Conservation (phyloP, 2,888 invertebrate species). For the Eurytoma adleriae region DNA sequence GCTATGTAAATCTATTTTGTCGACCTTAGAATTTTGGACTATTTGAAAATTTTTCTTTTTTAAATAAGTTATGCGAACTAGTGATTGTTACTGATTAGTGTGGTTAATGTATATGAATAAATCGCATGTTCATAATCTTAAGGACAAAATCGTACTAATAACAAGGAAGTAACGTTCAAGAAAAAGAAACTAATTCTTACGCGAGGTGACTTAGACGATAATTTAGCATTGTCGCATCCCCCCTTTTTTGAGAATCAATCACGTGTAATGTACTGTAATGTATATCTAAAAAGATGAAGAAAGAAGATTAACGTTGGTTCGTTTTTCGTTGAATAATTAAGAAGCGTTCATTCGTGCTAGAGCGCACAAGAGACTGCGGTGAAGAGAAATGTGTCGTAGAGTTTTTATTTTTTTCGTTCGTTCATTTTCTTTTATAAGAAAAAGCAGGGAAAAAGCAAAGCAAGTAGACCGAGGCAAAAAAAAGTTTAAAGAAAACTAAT, state of each 20-base stretch:
- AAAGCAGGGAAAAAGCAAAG: slow-evolving; percentile 19
- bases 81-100: slow-evolving; percentile 15
- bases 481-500: slow-evolving; percentile 49
- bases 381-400: slow-evolving; percentile 21
- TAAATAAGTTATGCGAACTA: slow-evolving; percentile 5
- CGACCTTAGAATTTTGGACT: slow-evolving; percentile 15
- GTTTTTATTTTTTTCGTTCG: slow-evolving; percentile 31
- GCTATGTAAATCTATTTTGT: slow-evolving; percentile 22
- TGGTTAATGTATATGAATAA: slow-evolving; percentile 34
- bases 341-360: slow-evolving; percentile 52
- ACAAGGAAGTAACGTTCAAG: slow-evolving; percentile 20
- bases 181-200: slow-evolving; percentile 35
- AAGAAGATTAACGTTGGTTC: slow-evolving; percentile 27
- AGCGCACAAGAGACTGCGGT: slow-evolving; percentile 52
- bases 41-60: slow-evolving; percentile 38
- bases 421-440: slow-evolving; percentile 16
- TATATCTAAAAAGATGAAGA: slow-evolving; percentile 43
- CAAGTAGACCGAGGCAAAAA: slow-evolving; percentile 36
- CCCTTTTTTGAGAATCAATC: slow-evolving; percentile 25
- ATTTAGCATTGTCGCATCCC: slow-evolving; percentile 30
- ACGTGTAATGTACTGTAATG: slow-evolving; percentile 54
- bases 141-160: slow-evolving; percentile 16
- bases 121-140: slow-evolving; percentile 41
- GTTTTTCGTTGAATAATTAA: slow-evolving; percentile 45
- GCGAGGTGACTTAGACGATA: slow-evolving; percentile 32